These are phyloP conservation scores for Baronia brevicornis DNA, from an alignment of 2,888 invertebrate genomes.

Conservation along the genomic window DNA sequence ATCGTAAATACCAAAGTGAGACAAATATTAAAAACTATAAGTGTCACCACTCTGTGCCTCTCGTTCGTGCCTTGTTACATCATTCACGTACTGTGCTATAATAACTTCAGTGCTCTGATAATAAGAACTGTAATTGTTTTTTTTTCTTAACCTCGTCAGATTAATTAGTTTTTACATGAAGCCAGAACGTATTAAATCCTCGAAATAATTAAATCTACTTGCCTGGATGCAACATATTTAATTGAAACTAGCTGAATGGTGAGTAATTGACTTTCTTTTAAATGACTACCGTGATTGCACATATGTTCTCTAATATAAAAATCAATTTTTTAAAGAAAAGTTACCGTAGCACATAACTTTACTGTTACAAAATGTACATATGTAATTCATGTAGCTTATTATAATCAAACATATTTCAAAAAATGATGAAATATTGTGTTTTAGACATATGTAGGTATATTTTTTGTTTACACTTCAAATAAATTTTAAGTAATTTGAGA, in stretches of 20 bases:
- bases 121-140: slow-evolving; percentile 61
- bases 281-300: no score
- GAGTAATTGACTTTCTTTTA: slow-evolving; percentile 32
- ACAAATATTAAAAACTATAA: slow-evolving; percentile 31
- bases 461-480: slow-evolving; percentile 2
- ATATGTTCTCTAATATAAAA: no score
- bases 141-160: slow-evolving; percentile 60
- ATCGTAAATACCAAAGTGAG: slow-evolving; percentile 31
- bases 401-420: no score
- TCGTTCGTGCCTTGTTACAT: slow-evolving; percentile 28
- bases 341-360: no score
- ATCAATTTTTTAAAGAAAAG: no score
- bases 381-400: no score
- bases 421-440: no score
- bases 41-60: slow-evolving; percentile 36
- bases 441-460: no score
- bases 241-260: slow-evolving; percentile 61
- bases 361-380: no score
- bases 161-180: slow-evolving; percentile 64
- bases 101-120: slow-evolving; percentile 51
- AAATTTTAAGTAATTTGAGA: background rate
- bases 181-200: slow-evolving; percentile 59
- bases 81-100: slow-evolving; percentile 35
- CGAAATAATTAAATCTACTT: slow-evolving; percentile 48
- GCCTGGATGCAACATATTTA: slow-evolving; percentile 46